These are phyloP conservation scores for Pungitius pungitius DNA, from an alignment of 2,113 vertebrate genomes.

Conservation along the genomic window DNA sequence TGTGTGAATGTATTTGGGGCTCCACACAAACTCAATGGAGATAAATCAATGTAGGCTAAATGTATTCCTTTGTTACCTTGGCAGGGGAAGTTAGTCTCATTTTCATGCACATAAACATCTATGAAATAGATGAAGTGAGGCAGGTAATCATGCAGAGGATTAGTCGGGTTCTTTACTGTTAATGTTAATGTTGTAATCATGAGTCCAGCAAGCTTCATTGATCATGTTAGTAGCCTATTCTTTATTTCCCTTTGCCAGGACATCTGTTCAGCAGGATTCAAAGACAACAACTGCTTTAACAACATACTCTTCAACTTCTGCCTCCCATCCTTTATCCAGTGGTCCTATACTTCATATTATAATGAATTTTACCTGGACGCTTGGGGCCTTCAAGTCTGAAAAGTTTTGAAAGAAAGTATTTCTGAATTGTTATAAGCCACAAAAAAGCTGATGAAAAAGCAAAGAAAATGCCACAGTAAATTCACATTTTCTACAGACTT, in stretches of 20 bases:
- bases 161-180: slow-evolving; percentile 19
- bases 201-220: slow-evolving; percentile 14
- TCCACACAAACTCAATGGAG: not conserved
- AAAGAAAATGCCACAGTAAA: not conserved
- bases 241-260: slow-evolving; percentile 31
- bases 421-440: not conserved
- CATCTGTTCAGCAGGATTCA: slow-evolving; percentile 19
- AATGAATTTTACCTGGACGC: not conserved
- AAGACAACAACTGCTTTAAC: slow-evolving; percentile 3
- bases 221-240: not conserved
- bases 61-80: slow-evolving; percentile 4
- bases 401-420: slow-evolving; percentile 1
- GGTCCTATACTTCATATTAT: not conserved
- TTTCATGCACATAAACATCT: slow-evolving; percentile 25
- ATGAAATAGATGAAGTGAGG: slow-evolving; percentile 25
- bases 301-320: not conserved
- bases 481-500: not conserved
- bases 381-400: not conserved
- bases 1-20: slow-evolving; percentile 10
- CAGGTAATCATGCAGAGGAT: not conserved
- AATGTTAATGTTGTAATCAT: slow-evolving; percentile 21
- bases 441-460: not conserved
- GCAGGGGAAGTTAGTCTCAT: slow-evolving; percentile 22
- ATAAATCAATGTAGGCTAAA: slow-evolving; percentile 31
- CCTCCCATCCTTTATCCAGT: not conserved